Evolutionary conservation across 2,113 vertebrate genomes (phyloP).

Genomic region (Hydrolagus affinis): DNA sequence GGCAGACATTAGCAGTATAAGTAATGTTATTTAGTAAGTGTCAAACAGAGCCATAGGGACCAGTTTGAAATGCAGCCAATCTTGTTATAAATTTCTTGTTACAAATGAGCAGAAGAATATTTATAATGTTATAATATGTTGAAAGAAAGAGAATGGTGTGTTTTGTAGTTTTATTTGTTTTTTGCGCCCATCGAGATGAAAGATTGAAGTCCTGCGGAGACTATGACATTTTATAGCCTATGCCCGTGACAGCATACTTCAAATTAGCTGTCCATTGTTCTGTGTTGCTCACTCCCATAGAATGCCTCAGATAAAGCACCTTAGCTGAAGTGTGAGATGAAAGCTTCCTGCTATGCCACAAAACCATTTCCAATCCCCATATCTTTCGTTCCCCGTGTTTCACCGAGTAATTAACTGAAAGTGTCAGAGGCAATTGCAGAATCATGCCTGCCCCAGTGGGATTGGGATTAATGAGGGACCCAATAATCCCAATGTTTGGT

Average conservation of each 20-base stretch:
- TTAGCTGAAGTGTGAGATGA: not conserved
- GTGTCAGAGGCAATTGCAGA: not conserved
- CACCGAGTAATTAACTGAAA: not conserved
- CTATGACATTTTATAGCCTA: not conserved
- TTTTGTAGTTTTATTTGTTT: not conserved
- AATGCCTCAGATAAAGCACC: not conserved
- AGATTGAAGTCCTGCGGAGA: not conserved
- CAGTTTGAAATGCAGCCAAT: constrained; percentile 15
- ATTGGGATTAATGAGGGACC: not conserved
- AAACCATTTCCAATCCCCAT: not conserved
- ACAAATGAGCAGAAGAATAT: not conserved
- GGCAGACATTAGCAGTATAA: constrained; percentile 16
- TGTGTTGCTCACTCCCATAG: not conserved
- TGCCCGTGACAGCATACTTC: not conserved
- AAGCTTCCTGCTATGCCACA: not conserved
- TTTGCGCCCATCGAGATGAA: not conserved
- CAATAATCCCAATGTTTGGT: not conserved
- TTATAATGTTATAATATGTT: not conserved
- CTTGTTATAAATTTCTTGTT: not conserved
- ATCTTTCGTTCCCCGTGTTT: too few relatives aligned
- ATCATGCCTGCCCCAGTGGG: not conserved
- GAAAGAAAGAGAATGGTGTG: constrained; percentile 6
- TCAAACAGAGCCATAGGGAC: constrained; percentile 17
- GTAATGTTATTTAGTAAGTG: constrained; percentile 26
- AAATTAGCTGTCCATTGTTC: not conserved